phyloP scores from a whole-genome alignment of 2,113 vertebrate species.

The Orientallactaga bullata region DNA sequence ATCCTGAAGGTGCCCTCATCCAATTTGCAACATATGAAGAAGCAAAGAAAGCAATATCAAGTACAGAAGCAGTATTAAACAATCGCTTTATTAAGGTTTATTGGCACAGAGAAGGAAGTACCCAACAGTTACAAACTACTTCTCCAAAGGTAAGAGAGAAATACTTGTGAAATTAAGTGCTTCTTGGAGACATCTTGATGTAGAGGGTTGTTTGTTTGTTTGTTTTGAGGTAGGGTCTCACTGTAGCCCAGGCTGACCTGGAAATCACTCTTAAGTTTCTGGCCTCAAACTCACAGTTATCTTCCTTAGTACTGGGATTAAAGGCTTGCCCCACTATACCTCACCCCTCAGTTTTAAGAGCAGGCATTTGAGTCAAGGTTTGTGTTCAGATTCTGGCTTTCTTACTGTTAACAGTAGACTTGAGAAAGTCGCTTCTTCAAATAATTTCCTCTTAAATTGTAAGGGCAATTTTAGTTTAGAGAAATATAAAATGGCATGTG shows the following conservation, averaged over 20 bases:
- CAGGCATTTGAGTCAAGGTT: background rate
- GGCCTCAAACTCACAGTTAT: too few species aligned
- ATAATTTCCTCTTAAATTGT: slow-evolving; percentile 6
- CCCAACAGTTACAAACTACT: slow-evolving; percentile 83
- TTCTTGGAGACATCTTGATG: slow-evolving; percentile 1
- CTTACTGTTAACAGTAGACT: background rate
- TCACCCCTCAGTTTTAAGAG: background rate
- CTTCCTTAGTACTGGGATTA: too few species aligned
- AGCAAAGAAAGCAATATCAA: slow-evolving; percentile 96
- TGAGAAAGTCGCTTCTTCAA: background rate
- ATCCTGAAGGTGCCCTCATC: slow-evolving; percentile 96
- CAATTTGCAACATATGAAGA: slow-evolving; percentile 96
- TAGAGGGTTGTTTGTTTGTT: background rate
- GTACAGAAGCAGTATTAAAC: slow-evolving; percentile 97
- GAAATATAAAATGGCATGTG: background rate
- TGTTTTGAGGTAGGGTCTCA: too few species aligned
- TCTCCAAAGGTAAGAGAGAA: slow-evolving; percentile 86
- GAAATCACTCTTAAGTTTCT: too few species aligned
- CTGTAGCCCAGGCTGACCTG: too few species aligned
- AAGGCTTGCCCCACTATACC: too few species aligned
- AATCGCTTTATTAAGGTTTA: slow-evolving; percentile 97
- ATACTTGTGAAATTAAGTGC: slow-evolving; percentile 47
- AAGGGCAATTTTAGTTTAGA: slow-evolving; percentile 8
- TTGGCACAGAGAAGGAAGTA: slow-evolving; percentile 94
- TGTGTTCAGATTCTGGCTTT: slow-evolving; percentile 14